These are phyloP conservation scores for Lontra canadensis DNA, from an alignment of 2,113 vertebrate species.

Conservation along the genomic window DNA sequence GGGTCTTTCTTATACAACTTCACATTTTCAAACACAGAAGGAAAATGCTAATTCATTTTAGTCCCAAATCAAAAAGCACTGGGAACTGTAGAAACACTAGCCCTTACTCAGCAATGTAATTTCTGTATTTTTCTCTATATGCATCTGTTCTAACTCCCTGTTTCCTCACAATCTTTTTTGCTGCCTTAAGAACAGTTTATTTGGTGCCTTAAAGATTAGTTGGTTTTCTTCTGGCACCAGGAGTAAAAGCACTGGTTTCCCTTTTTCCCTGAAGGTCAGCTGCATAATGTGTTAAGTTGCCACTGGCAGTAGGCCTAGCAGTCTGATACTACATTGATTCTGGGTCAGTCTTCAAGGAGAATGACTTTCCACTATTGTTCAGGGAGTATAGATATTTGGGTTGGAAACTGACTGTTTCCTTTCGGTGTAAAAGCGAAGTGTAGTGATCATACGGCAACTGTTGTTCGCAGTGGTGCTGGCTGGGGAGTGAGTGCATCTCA, in stretches of 20 bases:
- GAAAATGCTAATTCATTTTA: conserved; percentile 45
- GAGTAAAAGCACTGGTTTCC: conserved; percentile 45
- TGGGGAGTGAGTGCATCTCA: neutral
- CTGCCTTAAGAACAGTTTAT: conserved; percentile 53
- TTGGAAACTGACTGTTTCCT: conserved; percentile 53
- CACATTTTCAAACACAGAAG: conserved; percentile 43
- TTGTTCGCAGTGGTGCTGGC: conserved; percentile 33
- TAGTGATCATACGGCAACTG: conserved; percentile 39
- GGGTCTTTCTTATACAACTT: conserved; percentile 40
- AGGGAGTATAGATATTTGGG: conserved; percentile 53
- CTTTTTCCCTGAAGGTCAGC: conserved; percentile 52
- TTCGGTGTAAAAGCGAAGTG: conserved; percentile 37
- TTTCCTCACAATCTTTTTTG: conserved; percentile 38
- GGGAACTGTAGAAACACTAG: conserved; percentile 27
- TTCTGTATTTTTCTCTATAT: conserved; percentile 46
- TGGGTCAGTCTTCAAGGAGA: conserved; percentile 50
- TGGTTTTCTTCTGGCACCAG: conserved; percentile 52
- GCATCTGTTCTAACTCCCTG: conserved; percentile 2
- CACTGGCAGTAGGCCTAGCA: conserved; percentile 57
- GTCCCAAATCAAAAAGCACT: conserved; percentile 39
- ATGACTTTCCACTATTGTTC: conserved; percentile 55
- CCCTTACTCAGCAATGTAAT: conserved; percentile 22
- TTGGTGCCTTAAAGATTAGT: conserved; percentile 64
- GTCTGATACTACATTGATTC: conserved; percentile 55
- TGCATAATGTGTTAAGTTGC: conserved; percentile 57